Evolutionary conservation across 1,140 invertebrate genomes (phyloP).

Genomic region (Venturia canescens): DNA sequence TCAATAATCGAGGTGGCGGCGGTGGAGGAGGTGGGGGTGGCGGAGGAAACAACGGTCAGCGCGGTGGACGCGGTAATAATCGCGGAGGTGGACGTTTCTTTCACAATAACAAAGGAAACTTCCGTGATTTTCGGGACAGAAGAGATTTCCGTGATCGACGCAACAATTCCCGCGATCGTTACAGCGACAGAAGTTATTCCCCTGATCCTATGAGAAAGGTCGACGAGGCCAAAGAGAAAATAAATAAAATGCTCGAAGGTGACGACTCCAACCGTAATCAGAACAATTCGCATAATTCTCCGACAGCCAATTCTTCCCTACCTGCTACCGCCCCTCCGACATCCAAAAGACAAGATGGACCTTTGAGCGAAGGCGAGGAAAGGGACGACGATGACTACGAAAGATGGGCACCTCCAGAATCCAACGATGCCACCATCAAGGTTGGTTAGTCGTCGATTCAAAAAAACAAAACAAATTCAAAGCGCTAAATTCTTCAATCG

Average conservation of each 20-base stretch:
- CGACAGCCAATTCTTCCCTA: neutral
- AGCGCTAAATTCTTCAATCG: neutral
- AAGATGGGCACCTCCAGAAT: slow-evolving; percentile 68
- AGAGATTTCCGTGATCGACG: slow-evolving; percentile 75
- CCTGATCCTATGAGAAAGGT: slow-evolving; percentile 80
- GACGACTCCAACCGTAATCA: slow-evolving; percentile 70
- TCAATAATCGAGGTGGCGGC: slow-evolving; percentile 61
- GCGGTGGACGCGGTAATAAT: slow-evolving; percentile 67
- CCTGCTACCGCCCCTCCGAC: slow-evolving; percentile 19
- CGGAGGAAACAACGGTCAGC: slow-evolving; percentile 58
- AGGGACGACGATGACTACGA: slow-evolving; percentile 81
- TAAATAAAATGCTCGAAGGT: slow-evolving; percentile 79
- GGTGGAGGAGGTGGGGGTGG: slow-evolving; percentile 62
- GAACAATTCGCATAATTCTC: slow-evolving; percentile 5
- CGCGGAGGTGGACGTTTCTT: slow-evolving; percentile 79
- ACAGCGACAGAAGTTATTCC: slow-evolving; percentile 80
- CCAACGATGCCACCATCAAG: slow-evolving; percentile 65
- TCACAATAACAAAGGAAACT: slow-evolving; percentile 79
- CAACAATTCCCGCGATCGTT: slow-evolving; percentile 71
- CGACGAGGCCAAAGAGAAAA: slow-evolving; percentile 80
- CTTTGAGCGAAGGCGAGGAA: slow-evolving; percentile 84
- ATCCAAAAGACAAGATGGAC: slow-evolving; percentile 79
- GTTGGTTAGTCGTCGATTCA: slow-evolving; percentile 60
- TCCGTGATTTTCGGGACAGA: slow-evolving; percentile 82
- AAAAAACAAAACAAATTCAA: neutral